Conservation (phyloP, 1,140 invertebrate species). For the Lepidurus arcticus region DNA sequence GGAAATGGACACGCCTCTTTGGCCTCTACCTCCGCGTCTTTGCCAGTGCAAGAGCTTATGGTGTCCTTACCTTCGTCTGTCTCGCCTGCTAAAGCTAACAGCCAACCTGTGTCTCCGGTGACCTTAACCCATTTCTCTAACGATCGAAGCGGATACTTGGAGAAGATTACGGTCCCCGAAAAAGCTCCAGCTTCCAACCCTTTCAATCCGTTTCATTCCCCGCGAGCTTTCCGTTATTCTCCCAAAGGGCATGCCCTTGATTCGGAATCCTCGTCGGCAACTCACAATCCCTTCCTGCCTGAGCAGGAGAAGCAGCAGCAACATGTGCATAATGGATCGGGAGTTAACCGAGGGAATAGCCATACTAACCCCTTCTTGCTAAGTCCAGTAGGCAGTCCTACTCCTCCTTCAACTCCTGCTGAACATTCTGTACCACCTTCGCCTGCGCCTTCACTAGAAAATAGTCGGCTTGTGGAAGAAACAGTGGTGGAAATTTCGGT, state of each 20-base stretch:
- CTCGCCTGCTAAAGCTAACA: conserved; percentile 31
- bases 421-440: conserved; percentile 22
- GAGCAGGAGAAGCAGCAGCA: not conserved
- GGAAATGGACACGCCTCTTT: not conserved
- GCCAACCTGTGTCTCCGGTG: conserved; percentile 44
- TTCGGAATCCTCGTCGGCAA: not conserved
- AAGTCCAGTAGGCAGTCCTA: conserved; percentile 7
- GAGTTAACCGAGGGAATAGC: not conserved
- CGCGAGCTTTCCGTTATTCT: not conserved
- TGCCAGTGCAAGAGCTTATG: conserved; percentile 24
- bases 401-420: not conserved
- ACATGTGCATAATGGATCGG: not conserved
- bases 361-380: not conserved
- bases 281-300: not conserved
- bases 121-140: conserved; percentile 54
- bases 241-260: not conserved
- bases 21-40: not conserved
- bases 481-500: not conserved
- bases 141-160: conserved; percentile 48
- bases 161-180: conserved; percentile 41
- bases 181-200: conserved; percentile 33
- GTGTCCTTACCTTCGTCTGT: conserved; percentile 28
- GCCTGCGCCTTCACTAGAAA: conserved; percentile 11
- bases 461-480: conserved; percentile 22
- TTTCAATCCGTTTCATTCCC: conserved; percentile 8